Base-by-base conservation (phyloP, 2,888 invertebrate species). In the Cotesia congregata region DNA sequence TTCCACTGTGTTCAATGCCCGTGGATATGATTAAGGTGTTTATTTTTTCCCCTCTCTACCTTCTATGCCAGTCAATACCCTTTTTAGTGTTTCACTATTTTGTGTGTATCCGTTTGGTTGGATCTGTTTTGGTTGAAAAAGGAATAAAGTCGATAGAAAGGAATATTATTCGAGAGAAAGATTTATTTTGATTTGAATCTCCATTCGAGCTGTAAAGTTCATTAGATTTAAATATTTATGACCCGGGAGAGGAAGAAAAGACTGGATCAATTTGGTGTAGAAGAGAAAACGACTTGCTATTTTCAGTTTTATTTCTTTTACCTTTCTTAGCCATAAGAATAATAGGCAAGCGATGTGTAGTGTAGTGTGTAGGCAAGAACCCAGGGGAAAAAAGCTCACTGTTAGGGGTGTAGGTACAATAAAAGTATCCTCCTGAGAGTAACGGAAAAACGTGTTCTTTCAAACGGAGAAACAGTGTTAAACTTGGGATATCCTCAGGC, bases 171-270 rank as follows among this genome's bases (percentile, higher is more conserved):
- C 20, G 9, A 17, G 64, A 64, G 75, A 50, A n/a, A 50, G 50
- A 50, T 50, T 50, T 50, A 50, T 50, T 50, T 50, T 50, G 83
- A 85, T 85, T 85, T 82, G 83, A 82, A 83, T 86, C 82, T 82
- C 82, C 81, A 82, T 81, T 79, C 72, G 76, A 77, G 61, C 82
- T 83, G 83, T 82, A 83, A 86, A 86, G 85, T 86, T 85, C 83
- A 84, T 86, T 84, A 84, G 82, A 82, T 85, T 86, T 87, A 85
- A 86, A 86, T 86, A 86, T 86, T 86, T 86, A 86, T 86, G 85
- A 86, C 83, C 62, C 74, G 50, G n/a, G 61, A 69, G 75, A 17
- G 40, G 68, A 69, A 75, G 78, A 74, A 76, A 81, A 81, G 81
- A 80, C 78, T 80, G 75, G 81, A 85, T 84, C 85, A 83, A 85